Conservation (phyloP, 1,140 invertebrate genomes). For the Palaemon carinicauda region DNA sequence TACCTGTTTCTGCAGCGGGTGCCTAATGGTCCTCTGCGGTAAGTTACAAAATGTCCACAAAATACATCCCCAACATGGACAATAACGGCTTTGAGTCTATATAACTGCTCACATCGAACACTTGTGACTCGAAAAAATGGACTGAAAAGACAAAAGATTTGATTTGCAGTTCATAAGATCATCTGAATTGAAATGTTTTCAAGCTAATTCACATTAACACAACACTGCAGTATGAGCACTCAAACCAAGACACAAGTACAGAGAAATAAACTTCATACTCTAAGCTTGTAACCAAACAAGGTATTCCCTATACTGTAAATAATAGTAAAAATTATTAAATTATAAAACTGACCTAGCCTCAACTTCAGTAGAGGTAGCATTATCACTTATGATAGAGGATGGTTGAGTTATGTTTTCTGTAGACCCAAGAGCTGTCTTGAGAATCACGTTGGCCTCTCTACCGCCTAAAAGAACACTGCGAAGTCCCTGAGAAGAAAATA, state of each 20-base stretch:
- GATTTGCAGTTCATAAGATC: background rate
- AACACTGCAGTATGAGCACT: too few relatives aligned
- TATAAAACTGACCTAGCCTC: constrained; percentile 7
- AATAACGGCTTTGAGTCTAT: constrained; percentile 83
- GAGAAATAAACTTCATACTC: constrained; percentile 62
- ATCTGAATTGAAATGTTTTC: background rate
- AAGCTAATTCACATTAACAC: background rate
- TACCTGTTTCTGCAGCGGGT: constrained; percentile 32
- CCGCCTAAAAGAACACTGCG: background rate
- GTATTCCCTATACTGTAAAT: constrained; percentile 38
- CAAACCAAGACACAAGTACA: background rate
- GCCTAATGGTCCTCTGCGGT: constrained; percentile 74
- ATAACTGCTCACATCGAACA: constrained; percentile 64
- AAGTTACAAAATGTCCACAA: constrained; percentile 92
- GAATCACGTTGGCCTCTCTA: background rate
- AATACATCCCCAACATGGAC: constrained; percentile 86
- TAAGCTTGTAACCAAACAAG: too few relatives aligned
- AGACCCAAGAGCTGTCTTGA: background rate
- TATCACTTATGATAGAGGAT: constrained; percentile 21
- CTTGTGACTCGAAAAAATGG: constrained; percentile 3
- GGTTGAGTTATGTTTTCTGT: constrained; percentile 67
- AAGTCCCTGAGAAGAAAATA: background rate
- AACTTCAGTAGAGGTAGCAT: background rate
- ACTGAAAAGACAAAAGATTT: background rate
- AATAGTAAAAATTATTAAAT: background rate